A percentile compares a stretch with the other conserved stretches of the same genome.
phyloP scores from a whole-genome alignment of 2,888 invertebrate genomes.

The Agriopis leucophaearia region DNA sequence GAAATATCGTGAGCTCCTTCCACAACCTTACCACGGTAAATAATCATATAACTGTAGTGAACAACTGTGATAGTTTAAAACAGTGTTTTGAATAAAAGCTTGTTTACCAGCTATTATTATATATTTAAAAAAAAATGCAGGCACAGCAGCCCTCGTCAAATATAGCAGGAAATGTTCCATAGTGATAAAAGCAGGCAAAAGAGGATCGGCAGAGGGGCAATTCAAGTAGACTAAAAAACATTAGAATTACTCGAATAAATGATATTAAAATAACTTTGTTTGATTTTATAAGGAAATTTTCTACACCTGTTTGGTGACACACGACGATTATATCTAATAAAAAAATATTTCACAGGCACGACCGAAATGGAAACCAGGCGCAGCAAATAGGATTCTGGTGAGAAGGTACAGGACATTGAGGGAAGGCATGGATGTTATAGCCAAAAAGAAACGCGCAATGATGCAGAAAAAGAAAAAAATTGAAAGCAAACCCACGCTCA shows the following conservation, averaged over 20 bases:
- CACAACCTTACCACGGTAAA: too few relatives aligned
- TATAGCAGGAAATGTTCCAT: too few relatives aligned
- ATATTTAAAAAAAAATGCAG: too few relatives aligned
- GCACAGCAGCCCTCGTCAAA: not conserved
- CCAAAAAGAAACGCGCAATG: slow-evolving; percentile 77
- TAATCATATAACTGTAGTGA: too few relatives aligned
- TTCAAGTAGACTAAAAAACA: too few relatives aligned
- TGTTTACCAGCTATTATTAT: too few relatives aligned
- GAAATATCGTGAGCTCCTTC: too few relatives aligned
- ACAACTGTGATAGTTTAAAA: too few relatives aligned
- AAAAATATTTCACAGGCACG: slow-evolving; percentile 61
- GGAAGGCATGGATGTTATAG: slow-evolving; percentile 71
- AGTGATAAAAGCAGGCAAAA: too few relatives aligned
- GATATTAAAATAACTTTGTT: not conserved
- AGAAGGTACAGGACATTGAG: slow-evolving; percentile 70
- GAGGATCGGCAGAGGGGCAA: too few relatives aligned
- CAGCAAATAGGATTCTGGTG: slow-evolving; percentile 72
- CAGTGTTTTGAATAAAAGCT: too few relatives aligned
- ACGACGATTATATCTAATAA: not conserved
- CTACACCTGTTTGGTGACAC: not conserved
- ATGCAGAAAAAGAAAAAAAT: slow-evolving; percentile 75
- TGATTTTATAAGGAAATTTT: slow-evolving; percentile 7
- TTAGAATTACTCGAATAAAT: too few relatives aligned
- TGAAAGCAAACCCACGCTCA: slow-evolving; percentile 74
- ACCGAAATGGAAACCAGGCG: slow-evolving; percentile 80